Percentiles rank a stretch among this genome's conserved stretches.
These are phyloP conservation scores for Hyphantria cunea DNA, from an alignment of 1,140 invertebrate species.

Conservation along the genomic window DNA sequence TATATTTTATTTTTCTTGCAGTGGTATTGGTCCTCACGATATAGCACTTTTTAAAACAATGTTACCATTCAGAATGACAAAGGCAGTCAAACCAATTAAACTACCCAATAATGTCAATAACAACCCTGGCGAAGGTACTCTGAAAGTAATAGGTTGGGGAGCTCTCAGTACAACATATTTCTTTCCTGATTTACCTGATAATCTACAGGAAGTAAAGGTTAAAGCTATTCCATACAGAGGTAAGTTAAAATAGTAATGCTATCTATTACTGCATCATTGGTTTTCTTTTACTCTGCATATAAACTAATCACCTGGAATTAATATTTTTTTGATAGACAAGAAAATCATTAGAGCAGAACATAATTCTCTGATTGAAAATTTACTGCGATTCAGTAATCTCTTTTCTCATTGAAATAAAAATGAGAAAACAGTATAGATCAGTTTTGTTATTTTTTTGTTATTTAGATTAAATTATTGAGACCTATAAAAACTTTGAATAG, in stretches of 20 bases:
- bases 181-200: constrained; percentile 60
- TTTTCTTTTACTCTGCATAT: no score
- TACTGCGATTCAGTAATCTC: no score
- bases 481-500: no score
- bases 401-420: no score
- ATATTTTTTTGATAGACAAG: no score
- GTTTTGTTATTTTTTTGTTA: no score
- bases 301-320: no score
- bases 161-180: constrained; percentile 58
- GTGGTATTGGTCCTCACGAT: constrained; percentile 81
- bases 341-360: no score
- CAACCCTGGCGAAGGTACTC: constrained; percentile 39
- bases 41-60: constrained; percentile 84
- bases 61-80: constrained; percentile 80
- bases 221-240: constrained; percentile 66
- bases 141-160: constrained; percentile 74
- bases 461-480: no score
- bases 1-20: constrained; percentile 42
- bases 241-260: constrained; percentile 45
- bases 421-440: no score
- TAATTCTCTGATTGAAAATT: no score
- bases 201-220: constrained; percentile 74
- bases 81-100: constrained; percentile 79
- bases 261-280: no score
- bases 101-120: constrained; percentile 59